Base-by-base conservation (phyloP, 2,113 vertebrate species). In the Hydrolagus affinis region DNA sequence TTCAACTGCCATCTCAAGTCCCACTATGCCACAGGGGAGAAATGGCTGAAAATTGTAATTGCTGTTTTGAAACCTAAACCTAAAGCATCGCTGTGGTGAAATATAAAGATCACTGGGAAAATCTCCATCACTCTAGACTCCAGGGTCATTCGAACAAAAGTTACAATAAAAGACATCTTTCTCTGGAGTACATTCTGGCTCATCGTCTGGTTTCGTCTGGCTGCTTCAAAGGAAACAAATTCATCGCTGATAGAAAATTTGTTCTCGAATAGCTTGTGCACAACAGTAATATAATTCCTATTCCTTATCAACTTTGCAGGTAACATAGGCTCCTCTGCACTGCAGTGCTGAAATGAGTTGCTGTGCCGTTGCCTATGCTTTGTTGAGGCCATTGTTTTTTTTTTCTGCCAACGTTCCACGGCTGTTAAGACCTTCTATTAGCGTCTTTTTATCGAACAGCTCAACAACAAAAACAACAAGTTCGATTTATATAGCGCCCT, bases 181-280 rank as follows among this genome's bases (percentile, higher is more conserved):
- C 3, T 59, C n/a, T 62, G 12, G 57, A 28, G 30, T 30, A 9
- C 25, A 25, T 72, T 72, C 70, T 17, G 9, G 56, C n/a, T n/a
- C 56, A 3, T 56, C 32, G 21, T 75, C 19, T n/a, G 56, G 32
- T 44, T 44, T 44, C 44, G 44, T 1, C 28, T 75, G 30, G 73
- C 73, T 44, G 17, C 14, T 75, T 75, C 73, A 57, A 75, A 56
- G 17, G 73, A 75, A 75, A 19, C 73, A 56, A 74, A 75, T 19
- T 75, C 21, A 56, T 75, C 21, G 44, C 73, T 56, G 73, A 32
- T 19, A 75, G 73, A 56, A n/a, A 75, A 75, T 75, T 44, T 75
- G 73, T 75, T 75, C 73, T 75, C 73, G 56, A 19, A 56, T 19
- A 56, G 73, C 44, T 44, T 44, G 44, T 56, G 73, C 56, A 32